phyloP scores from a whole-genome alignment of 2,888 invertebrate genomes.

The Aspidiotus destructor region DNA sequence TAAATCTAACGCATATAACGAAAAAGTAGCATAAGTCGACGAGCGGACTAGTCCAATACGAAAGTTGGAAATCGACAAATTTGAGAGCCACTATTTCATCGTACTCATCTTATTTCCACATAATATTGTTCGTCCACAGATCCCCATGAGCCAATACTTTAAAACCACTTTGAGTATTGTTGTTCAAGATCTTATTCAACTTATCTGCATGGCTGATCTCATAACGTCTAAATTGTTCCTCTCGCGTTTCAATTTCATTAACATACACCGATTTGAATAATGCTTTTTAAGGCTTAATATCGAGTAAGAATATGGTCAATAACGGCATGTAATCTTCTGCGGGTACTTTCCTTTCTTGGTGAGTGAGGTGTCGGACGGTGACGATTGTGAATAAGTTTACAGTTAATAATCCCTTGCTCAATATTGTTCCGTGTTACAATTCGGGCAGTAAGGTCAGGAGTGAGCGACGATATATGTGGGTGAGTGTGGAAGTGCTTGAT shows the following conservation, averaged over 20 bases:
- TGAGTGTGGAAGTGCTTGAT: no score
- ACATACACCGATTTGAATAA: neutral
- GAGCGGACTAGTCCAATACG: conserved; percentile 29
- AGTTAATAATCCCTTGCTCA: no score
- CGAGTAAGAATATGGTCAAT: no score
- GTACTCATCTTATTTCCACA: conserved; percentile 34
- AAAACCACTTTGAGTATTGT: neutral
- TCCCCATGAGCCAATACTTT: conserved; percentile 22
- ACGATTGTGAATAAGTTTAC: no score
- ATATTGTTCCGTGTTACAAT: no score
- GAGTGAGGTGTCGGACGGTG: no score
- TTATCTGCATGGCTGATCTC: neutral
- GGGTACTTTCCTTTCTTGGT: no score
- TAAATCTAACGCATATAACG: conserved; percentile 27
- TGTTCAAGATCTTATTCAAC: neutral
- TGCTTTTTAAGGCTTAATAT: no score
- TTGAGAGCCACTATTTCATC: conserved; percentile 5
- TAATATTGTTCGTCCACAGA: conserved; percentile 20
- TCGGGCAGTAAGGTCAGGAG: no score
- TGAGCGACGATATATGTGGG: no score
- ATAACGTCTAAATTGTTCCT: neutral
- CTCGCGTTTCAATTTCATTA: neutral
- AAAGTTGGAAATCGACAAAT: conserved; percentile 34
- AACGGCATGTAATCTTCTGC: no score
- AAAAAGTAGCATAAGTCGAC: conserved; percentile 34